Conservation (phyloP, 2,113 vertebrate species). For the Apistogramma diplotaenia region DNA sequence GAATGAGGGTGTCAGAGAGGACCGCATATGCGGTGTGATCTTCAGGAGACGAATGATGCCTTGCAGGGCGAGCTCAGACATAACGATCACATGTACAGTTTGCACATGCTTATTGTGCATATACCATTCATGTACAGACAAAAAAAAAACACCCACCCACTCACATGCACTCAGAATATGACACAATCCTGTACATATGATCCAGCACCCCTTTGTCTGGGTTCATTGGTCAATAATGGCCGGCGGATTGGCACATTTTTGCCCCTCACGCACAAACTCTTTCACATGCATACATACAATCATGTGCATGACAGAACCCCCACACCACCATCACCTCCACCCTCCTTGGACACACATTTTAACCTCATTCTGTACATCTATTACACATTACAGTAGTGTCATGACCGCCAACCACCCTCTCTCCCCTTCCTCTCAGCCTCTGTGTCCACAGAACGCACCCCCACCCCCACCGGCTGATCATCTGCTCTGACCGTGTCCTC, state of each 20-base stretch:
- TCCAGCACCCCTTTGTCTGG: conserved; percentile 67
- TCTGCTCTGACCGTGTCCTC: conserved; percentile 67
- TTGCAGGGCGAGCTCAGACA: conserved; percentile 13
- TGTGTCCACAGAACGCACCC: conserved; percentile 61
- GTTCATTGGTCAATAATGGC: conserved; percentile 53
- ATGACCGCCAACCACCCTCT: conserved; percentile 34
- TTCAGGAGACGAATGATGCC: conserved; percentile 9
- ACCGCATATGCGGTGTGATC: conserved; percentile 14
- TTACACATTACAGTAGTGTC: conserved; percentile 60
- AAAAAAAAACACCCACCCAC: neutral
- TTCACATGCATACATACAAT: conserved; percentile 19
- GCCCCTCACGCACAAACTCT: neutral
- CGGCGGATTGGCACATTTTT: conserved; percentile 25
- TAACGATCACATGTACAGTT: conserved; percentile 26
- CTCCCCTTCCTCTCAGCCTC: conserved; percentile 12
- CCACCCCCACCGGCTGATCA: conserved; percentile 55
- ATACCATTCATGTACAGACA: conserved; percentile 10
- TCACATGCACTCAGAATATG: conserved; percentile 13
- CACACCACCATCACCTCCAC: fast-evolving
- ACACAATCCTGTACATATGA: conserved; percentile 59
- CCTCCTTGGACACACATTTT: conserved; percentile 19
- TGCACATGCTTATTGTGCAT: neutral
- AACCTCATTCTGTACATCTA: conserved; percentile 48
- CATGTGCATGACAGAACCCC: conserved; percentile 51
- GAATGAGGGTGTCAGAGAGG: conserved; percentile 43